Conservation (phyloP, 2,888 invertebrate genomes). For the Lordiphosa fenestrarum region DNA sequence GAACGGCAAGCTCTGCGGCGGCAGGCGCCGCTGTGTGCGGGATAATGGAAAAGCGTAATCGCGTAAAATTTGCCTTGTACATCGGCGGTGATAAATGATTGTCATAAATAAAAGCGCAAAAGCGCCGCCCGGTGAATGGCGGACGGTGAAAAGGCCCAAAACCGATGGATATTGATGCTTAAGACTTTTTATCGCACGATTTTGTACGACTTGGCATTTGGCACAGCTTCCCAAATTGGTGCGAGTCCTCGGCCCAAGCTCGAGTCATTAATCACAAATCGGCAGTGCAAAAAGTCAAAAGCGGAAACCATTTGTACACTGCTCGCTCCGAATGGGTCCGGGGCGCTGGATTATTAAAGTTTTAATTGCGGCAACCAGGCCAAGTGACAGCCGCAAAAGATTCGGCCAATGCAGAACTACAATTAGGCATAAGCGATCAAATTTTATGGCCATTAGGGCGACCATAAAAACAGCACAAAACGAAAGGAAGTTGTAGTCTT, state of each 20-base stretch:
- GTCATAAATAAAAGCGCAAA: slow-evolving; percentile 76
- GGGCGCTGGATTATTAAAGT: slow-evolving; percentile 38
- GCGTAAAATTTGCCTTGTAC: slow-evolving; percentile 68
- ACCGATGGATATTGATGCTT: slow-evolving; percentile 73
- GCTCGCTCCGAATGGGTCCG: slow-evolving; percentile 27
- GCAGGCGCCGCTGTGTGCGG: slow-evolving; percentile 19
- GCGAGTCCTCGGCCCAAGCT: slow-evolving; percentile 22
- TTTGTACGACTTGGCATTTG: slow-evolving; percentile 56
- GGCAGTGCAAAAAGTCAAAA: slow-evolving; percentile 53
- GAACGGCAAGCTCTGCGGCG: slow-evolving; percentile 7
- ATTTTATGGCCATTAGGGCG: slow-evolving; percentile 5
- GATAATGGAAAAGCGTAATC: slow-evolving; percentile 74
- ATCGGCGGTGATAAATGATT: slow-evolving; percentile 76
- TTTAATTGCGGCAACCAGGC: slow-evolving; percentile 47
- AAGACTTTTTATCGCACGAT: slow-evolving; percentile 74
- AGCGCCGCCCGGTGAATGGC: slow-evolving; percentile 23
- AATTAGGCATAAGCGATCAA: slow-evolving; percentile 10
- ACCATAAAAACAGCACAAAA: neutral
- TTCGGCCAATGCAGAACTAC: neutral
- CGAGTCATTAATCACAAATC: slow-evolving; percentile 70
- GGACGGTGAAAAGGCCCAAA: slow-evolving; percentile 36
- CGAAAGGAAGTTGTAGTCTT: no score
- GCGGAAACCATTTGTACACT: slow-evolving; percentile 56
- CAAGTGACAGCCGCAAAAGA: slow-evolving; percentile 6
- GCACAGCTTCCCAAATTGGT: slow-evolving; percentile 13